Percentiles rank a stretch among this genome's conserved stretches.
These are phyloP conservation scores for Andrena cerasifolii DNA, from an alignment of 1,140 invertebrate species.

Conservation along the genomic window DNA sequence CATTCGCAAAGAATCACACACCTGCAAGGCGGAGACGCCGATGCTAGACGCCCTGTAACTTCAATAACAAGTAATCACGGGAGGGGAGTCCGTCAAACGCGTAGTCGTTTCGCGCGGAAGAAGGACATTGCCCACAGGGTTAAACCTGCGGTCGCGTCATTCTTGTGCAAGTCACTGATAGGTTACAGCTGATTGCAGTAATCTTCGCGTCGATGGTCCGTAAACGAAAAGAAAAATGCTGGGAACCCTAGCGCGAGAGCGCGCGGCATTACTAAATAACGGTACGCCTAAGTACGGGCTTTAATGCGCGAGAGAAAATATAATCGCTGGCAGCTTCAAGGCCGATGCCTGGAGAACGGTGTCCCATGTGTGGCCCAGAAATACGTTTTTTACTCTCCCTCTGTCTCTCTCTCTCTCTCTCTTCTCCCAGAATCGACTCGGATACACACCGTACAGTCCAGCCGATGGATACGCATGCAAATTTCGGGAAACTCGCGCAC, in stretches of 20 bases:
- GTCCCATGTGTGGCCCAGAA: conserved; percentile 43
- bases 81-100: conserved; percentile 18
- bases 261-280: conserved; percentile 64
- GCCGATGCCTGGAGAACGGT: conserved; percentile 7
- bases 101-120: conserved; percentile 35
- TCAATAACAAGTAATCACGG: neutral
- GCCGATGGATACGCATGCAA: too few species aligned
- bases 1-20: conserved; percentile 43
- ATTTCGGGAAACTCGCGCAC: too few species aligned
- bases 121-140: conserved; percentile 58
- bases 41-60: conserved; percentile 19
- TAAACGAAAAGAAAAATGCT: conserved; percentile 45
- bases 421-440: too few species aligned
- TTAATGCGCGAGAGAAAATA: conserved; percentile 62
- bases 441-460: too few species aligned
- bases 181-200: conserved; percentile 67
- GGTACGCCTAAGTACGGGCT: conserved; percentile 64
- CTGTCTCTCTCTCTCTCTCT: too few species aligned
- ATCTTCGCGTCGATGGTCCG: conserved; percentile 61
- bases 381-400: conserved; percentile 38
- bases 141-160: conserved; percentile 59
- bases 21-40: conserved; percentile 8
- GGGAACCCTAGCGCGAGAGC: conserved; percentile 49
- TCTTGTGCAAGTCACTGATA: conserved; percentile 63
- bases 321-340: conserved; percentile 49